phyloP scores from a whole-genome alignment of 2,797 vertebrate genomes.

The Atherinosoma microstoma region DNA sequence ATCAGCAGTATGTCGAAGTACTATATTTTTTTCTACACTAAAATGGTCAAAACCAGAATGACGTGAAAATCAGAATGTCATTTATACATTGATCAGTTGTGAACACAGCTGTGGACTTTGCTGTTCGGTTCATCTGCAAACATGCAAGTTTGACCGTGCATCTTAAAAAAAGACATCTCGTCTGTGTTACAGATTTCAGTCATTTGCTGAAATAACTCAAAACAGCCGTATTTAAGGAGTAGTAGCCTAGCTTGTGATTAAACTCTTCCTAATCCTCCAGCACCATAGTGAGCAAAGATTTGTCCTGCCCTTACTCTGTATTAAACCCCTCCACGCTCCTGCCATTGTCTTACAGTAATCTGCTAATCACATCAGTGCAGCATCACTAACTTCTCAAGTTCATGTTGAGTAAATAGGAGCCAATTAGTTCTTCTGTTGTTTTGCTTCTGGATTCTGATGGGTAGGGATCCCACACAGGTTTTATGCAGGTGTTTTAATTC shows the following conservation, averaged over 20 bases:
- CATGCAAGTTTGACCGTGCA: not conserved
- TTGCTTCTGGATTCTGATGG: conserved; percentile 11
- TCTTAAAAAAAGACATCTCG: not conserved
- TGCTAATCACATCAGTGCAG: conserved; percentile 81
- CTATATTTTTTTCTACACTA: not conserved
- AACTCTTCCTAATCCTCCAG: conserved; percentile 69
- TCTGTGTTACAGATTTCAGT: conserved; percentile 1
- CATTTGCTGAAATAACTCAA: conserved; percentile 18
- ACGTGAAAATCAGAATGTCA: not conserved
- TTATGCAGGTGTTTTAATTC: conserved; percentile 18
- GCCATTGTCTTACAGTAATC: conserved; percentile 75
- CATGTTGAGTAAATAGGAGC: conserved; percentile 65
- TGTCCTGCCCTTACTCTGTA: conserved; percentile 57
- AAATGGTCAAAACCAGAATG: not conserved
- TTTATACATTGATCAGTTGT: not conserved
- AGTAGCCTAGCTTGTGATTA: conserved; percentile 65
- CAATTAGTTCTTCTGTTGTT: conserved; percentile 54
- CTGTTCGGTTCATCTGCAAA: no score
- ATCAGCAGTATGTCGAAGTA: not conserved
- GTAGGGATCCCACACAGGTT: conserved; percentile 18
- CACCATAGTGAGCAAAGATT: conserved; percentile 68
- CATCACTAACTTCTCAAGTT: conserved; percentile 66
- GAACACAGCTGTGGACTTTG: not conserved
- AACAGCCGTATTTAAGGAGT: conserved; percentile 38
- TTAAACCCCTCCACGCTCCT: conserved; percentile 54